Percentiles rank a stretch among this genome's conserved stretches.
Conservation (phyloP, 2,797 vertebrate genomes). For the Alcedo quadribrachys region DNA sequence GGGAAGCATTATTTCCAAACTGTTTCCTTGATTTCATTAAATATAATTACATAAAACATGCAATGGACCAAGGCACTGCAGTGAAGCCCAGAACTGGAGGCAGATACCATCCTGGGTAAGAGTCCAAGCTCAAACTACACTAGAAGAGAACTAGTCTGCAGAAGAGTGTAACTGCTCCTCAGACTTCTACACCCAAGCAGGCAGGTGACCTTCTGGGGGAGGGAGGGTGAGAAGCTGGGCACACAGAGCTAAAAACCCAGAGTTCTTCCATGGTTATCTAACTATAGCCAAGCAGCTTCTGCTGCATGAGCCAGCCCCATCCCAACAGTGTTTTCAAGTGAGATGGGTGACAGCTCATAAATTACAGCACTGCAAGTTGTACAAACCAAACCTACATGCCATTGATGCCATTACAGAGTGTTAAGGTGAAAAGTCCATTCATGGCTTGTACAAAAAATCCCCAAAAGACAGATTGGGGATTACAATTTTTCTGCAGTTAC, state of each 20-base stretch:
- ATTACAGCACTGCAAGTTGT: not conserved
- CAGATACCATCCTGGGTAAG: not conserved
- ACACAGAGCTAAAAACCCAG: not conserved
- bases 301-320: not conserved
- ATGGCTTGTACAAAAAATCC: conserved; percentile 5
- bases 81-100: not conserved
- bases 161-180: not conserved
- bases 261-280: not conserved
- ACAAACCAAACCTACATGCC: not conserved
- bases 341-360: conserved; percentile 37
- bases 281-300: not conserved
- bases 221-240: not conserved
- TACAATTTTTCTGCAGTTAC: not conserved
- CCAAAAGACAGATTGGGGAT: not conserved
- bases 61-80: not conserved
- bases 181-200: not conserved
- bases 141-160: not conserved
- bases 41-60: not conserved
- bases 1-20: not conserved
- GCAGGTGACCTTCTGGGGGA: not conserved
- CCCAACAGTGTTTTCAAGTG: not conserved
- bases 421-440: not conserved
- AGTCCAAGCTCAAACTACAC: not conserved
- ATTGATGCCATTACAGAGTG: conserved; percentile 6
- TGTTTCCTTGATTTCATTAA: not conserved